phyloP scores from a whole-genome alignment of 2,113 vertebrate species.

The Forbesichthys papilliferus region DNA sequence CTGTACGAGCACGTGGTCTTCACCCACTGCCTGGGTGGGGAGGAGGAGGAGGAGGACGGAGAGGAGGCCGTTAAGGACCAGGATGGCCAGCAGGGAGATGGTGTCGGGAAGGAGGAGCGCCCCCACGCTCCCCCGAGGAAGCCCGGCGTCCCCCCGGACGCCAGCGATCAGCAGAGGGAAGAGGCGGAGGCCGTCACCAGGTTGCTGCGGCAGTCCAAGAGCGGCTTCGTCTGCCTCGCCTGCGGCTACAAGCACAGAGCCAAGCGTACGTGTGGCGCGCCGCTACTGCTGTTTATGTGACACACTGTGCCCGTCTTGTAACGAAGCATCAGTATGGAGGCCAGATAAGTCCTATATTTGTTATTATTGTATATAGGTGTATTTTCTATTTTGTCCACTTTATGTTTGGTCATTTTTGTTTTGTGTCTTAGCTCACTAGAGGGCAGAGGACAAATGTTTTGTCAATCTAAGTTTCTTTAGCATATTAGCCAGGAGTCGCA shows the following conservation, averaged over 20 bases:
- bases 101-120: neutral
- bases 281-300: neutral
- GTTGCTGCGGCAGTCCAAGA: slow-evolving; percentile 39
- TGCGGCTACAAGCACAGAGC: slow-evolving; percentile 67
- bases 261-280: slow-evolving; percentile 38
- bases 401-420: too few species aligned
- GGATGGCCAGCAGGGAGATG: neutral
- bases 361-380: too few species aligned
- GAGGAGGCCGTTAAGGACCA: neutral
- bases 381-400: too few species aligned
- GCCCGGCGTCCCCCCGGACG: neutral
- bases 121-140: neutral
- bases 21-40: slow-evolving; percentile 44
- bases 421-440: too few species aligned
- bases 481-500: too few species aligned
- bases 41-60: neutral
- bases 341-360: too few species aligned
- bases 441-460: too few species aligned
- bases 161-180: slow-evolving; percentile 39
- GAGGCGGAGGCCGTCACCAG: slow-evolving; percentile 50
- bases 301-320: too few species aligned
- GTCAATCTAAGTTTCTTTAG: too few species aligned
- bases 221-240: slow-evolving; percentile 56
- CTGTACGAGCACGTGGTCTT: slow-evolving; percentile 61
- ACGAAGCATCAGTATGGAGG: too few species aligned